Base-by-base conservation (phyloP, 2,113 vertebrate species). In the Calyptomena viridis region DNA sequence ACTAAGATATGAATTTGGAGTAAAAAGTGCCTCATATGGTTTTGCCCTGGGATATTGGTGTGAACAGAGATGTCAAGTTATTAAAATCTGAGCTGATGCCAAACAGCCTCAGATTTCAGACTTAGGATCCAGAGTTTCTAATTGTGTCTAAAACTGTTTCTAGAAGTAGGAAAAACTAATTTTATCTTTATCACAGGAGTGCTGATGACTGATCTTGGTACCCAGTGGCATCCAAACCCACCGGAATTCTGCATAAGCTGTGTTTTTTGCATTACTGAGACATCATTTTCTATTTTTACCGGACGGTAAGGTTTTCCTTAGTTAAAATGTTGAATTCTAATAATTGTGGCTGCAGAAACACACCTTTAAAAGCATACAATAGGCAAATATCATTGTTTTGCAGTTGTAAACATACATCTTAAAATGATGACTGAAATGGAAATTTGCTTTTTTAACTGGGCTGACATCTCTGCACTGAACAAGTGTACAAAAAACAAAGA, bases 61-160 rank as follows among this genome's bases (percentile, higher is more conserved):
- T 91, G 81, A 93, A 89, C 87, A 92, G 90, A 90, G 24, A 93
- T 93, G 80, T 96, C 60, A 91, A 93, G 67, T 86, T 72, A 90
- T 86, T 77, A 78, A 86, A 93, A 37, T 90, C 21, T 74, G 68
- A 77, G n/a, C 47, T 63, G 44, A 83, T 84, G 85, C 87, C 92
- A 96, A 69, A 67, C 15, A 74, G 40, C 47, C 35, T 96, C 82
- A 84, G 83, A 78, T 84, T 95, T 85, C 87, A 80, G 39, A 94
- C 55, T 84, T 87, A 80, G 47, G 49, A 93, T 71, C 64, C 79
- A 86, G 78, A 87, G 60, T 63, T 96, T 84, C 63, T 92, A 90
- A 71, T 84, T 81, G 58, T 50, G 18, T 52, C 67, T 83, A 88
- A 91, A 94, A 69, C 24, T 79, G 4, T 84, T 94, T 84, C 78